These are phyloP conservation scores for Hypsopygia costalis DNA, from an alignment of 2,888 invertebrate genomes.

Conservation along the genomic window DNA sequence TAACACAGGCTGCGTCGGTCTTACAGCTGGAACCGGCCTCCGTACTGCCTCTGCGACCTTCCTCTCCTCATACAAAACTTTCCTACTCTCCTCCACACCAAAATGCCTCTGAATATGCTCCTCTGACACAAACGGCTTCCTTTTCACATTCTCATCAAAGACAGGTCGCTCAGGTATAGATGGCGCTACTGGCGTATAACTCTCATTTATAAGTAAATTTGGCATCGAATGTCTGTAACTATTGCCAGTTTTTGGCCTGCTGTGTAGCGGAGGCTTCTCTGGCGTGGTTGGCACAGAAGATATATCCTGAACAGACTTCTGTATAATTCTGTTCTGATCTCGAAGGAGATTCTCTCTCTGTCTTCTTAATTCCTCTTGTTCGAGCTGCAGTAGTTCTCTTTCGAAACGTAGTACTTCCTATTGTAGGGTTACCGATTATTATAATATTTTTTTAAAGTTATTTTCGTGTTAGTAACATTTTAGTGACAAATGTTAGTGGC, in stretches of 20 bases:
- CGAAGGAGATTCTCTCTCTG: slow-evolving; percentile 86
- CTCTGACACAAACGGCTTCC: slow-evolving; percentile 70
- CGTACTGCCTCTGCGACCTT: slow-evolving; percentile 34
- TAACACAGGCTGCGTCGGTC: slow-evolving; percentile 46
- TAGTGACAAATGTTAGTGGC: slow-evolving; percentile 20
- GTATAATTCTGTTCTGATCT: slow-evolving; percentile 82
- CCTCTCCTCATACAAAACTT: slow-evolving; percentile 54
- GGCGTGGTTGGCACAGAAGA: slow-evolving; percentile 49
- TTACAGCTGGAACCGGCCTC: slow-evolving; percentile 28
- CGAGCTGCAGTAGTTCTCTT: slow-evolving; percentile 87
- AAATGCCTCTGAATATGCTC: slow-evolving; percentile 72
- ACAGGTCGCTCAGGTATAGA: slow-evolving; percentile 40
- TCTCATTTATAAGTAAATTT: slow-evolving; percentile 62
- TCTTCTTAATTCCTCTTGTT: slow-evolving; percentile 88
- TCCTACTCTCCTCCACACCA: slow-evolving; percentile 67
- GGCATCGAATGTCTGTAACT: slow-evolving; percentile 75
- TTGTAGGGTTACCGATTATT: slow-evolving; percentile 20
- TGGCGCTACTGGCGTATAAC: slow-evolving; percentile 37
- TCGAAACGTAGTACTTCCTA: slow-evolving; percentile 89
- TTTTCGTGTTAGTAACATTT: slow-evolving; percentile 23
- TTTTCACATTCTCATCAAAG: slow-evolving; percentile 52
- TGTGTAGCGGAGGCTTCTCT: slow-evolving; percentile 53
- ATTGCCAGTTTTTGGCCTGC: slow-evolving; percentile 33
- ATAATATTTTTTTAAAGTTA: slow-evolving; percentile 9
- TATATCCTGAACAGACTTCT: slow-evolving; percentile 84